Conservation (phyloP, 2,797 vertebrate species). For the Vespertilio murinus region DNA sequence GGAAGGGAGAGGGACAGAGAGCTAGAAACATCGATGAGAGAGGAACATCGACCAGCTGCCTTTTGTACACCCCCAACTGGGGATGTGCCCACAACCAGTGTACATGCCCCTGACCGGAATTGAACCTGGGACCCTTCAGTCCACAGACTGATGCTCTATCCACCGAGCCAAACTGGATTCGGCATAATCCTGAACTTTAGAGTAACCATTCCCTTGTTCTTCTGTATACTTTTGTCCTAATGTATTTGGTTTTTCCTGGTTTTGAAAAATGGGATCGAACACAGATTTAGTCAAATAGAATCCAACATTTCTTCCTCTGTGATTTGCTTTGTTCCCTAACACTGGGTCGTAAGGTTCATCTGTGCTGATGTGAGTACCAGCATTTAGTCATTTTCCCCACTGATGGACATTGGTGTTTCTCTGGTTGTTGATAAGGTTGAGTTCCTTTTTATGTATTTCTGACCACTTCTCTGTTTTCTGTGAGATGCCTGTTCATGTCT, state of each 20-base stretch:
- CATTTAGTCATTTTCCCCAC: background rate
- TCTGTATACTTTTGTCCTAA: background rate
- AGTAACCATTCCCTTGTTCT: background rate
- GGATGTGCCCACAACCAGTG: too few relatives aligned
- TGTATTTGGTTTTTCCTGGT: background rate
- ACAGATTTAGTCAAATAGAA: background rate
- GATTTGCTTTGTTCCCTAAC: background rate
- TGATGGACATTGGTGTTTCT: background rate
- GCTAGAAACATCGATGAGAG: too few relatives aligned
- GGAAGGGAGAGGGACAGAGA: too few relatives aligned
- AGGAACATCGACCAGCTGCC: too few relatives aligned
- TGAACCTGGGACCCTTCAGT: too few relatives aligned
- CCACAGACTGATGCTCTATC: too few relatives aligned
- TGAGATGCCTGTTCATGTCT: background rate
- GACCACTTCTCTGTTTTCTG: background rate
- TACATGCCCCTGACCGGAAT: too few relatives aligned
- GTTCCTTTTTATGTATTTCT: background rate
- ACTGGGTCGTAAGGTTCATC: background rate
- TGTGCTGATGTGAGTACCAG: background rate
- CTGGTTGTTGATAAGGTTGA: background rate
- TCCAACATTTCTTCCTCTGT: background rate
- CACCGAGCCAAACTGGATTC: too few relatives aligned
- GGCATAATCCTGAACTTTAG: too few relatives aligned
- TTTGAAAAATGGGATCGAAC: background rate
- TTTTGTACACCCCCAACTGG: too few relatives aligned